Conservation (phyloP, 2,113 vertebrate species). For the Hemichromis elongatus region DNA sequence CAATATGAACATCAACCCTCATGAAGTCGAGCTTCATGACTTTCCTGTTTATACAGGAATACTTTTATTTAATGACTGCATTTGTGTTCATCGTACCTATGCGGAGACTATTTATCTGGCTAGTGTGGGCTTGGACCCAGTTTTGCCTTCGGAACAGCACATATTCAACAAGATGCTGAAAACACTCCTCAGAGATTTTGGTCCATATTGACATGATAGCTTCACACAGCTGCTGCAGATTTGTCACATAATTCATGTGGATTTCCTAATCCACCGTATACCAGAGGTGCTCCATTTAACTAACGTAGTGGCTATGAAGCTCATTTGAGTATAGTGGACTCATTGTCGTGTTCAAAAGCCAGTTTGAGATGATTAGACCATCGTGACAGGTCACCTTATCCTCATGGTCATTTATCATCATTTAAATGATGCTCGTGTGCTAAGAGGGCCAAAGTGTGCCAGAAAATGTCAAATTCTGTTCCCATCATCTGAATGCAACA, state of each 20-base stretch:
- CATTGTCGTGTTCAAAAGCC: not conserved
- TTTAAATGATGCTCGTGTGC: not conserved
- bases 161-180: not conserved
- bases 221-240: not conserved
- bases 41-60: not conserved
- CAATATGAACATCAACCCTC: not conserved
- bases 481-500: not conserved
- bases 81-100: not conserved
- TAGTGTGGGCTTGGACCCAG: not conserved
- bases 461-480: not conserved
- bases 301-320: not conserved
- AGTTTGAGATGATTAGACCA: not conserved
- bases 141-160: not conserved
- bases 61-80: not conserved
- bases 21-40: not conserved
- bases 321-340: not conserved
- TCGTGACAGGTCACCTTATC: not conserved
- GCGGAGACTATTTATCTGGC: not conserved
- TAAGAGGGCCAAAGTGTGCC: not conserved
- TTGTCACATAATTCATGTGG: fast-evolving
- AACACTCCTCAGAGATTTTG: not conserved
- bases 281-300: not conserved
- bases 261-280: not conserved
- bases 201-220: not conserved
- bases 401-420: not conserved